Conservation (phyloP, 2,888 invertebrate genomes). For the Deroplatys truncata region DNA sequence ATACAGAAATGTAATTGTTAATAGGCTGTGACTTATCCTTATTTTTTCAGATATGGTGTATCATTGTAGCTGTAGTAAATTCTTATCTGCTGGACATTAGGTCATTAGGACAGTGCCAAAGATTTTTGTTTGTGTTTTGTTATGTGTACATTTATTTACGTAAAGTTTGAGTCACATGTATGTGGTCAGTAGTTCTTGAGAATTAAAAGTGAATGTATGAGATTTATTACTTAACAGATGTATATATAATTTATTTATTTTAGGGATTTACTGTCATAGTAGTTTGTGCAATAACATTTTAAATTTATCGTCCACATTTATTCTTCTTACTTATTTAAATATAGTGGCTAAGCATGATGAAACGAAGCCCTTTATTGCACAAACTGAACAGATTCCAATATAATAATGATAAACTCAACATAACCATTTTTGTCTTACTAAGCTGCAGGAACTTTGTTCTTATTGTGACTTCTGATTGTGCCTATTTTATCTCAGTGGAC, state of each 20-base stretch:
- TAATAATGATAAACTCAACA: too few species aligned
- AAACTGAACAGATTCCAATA: background rate
- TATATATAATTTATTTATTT: too few species aligned
- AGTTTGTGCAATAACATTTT: too few species aligned
- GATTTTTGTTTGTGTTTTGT: background rate
- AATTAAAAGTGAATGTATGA: too few species aligned
- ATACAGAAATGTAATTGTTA: background rate
- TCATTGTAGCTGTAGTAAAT: background rate
- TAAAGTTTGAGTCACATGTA: background rate
- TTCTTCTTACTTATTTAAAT: too few species aligned
- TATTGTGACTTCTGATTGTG: background rate
- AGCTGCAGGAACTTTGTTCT: too few species aligned
- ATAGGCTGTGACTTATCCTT: background rate
- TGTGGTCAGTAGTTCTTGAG: too few species aligned
- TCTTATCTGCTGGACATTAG: background rate
- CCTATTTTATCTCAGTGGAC: background rate
- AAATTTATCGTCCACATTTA: too few species aligned
- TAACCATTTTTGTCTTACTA: too few species aligned
- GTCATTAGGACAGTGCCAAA: background rate
- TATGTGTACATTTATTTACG: background rate
- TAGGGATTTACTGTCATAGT: too few species aligned
- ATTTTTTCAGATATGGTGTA: background rate
- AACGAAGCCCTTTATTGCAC: background rate
- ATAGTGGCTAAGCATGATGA: background rate
- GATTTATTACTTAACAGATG: too few species aligned